phyloP scores from a whole-genome alignment of 2,113 vertebrate genomes.

The Eolophus roseicapilla region DNA sequence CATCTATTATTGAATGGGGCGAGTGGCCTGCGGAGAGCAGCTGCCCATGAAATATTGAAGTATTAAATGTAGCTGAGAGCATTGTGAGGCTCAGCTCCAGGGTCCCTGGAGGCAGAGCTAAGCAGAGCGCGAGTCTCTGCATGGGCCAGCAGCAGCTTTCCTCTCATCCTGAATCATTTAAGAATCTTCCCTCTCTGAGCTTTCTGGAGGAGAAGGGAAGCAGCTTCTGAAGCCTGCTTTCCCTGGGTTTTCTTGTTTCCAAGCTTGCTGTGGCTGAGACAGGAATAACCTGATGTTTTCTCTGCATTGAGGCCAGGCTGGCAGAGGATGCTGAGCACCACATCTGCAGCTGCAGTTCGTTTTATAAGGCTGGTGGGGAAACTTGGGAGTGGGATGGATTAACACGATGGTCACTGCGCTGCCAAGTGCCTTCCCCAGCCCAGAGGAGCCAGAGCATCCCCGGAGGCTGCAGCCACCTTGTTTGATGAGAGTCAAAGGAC shows the following conservation, averaged over 20 bases:
- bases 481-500: not conserved
- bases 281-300: not conserved
- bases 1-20: slow-evolving; percentile 62
- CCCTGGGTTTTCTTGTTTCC: not conserved
- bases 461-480: not conserved
- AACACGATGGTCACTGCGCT: accelerated
- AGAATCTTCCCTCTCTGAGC: not conserved
- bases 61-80: slow-evolving; percentile 53
- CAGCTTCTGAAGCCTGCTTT: not conserved
- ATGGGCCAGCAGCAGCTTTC: not conserved
- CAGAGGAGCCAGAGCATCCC: not conserved
- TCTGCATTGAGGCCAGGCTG: not conserved
- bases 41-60: slow-evolving; percentile 72
- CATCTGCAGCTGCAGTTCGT: not conserved
- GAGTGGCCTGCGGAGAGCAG: slow-evolving; percentile 49
- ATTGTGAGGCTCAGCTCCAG: slow-evolving; percentile 9
- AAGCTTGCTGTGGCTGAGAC: not conserved
- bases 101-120: slow-evolving; percentile 15
- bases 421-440: not conserved
- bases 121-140: not conserved
- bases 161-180: slow-evolving; percentile 34
- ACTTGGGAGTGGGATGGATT: not conserved
- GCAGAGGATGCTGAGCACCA: not conserved
- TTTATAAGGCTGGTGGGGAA: not conserved
- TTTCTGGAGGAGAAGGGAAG: not conserved